These are phyloP conservation scores for Meiosimyza platycephala DNA, from an alignment of 2,888 invertebrate genomes.

Conservation along the genomic window DNA sequence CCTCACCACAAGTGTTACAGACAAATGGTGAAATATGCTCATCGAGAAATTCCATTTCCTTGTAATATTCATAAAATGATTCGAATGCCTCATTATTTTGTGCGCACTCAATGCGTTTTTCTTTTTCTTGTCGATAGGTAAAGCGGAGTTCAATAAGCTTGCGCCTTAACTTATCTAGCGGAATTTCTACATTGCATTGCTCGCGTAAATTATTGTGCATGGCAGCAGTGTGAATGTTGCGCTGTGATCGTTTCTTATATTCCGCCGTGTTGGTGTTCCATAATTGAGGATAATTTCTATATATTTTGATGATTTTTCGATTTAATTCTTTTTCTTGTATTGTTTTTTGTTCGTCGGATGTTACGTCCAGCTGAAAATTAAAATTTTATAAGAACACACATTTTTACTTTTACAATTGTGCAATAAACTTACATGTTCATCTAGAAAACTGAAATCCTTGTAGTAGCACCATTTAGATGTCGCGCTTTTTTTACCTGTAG, in stretches of 20 bases:
- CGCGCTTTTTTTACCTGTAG: background rate
- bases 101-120: conserved; percentile 47
- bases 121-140: conserved; percentile 55
- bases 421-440: conserved; percentile 50
- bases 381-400: background rate
- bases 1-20: conserved; percentile 50
- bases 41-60: conserved; percentile 53
- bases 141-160: conserved; percentile 57
- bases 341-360: conserved; percentile 42
- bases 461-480: conserved; percentile 54
- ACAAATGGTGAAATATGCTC: conserved; percentile 58
- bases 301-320: conserved; percentile 56
- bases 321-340: conserved; percentile 51
- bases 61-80: conserved; percentile 54
- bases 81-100: conserved; percentile 49
- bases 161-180: conserved; percentile 54
- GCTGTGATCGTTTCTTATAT: conserved; percentile 55
- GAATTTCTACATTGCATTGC: conserved; percentile 54
- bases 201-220: conserved; percentile 54
- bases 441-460: conserved; percentile 54
- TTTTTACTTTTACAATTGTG: background rate
- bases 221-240: conserved; percentile 52
- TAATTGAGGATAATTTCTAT: conserved; percentile 54
- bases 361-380: conserved; percentile 18
- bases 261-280: conserved; percentile 58